These are phyloP conservation scores for Asteroscopus sphinx DNA, from an alignment of 2,888 invertebrate species.

Conservation along the genomic window DNA sequence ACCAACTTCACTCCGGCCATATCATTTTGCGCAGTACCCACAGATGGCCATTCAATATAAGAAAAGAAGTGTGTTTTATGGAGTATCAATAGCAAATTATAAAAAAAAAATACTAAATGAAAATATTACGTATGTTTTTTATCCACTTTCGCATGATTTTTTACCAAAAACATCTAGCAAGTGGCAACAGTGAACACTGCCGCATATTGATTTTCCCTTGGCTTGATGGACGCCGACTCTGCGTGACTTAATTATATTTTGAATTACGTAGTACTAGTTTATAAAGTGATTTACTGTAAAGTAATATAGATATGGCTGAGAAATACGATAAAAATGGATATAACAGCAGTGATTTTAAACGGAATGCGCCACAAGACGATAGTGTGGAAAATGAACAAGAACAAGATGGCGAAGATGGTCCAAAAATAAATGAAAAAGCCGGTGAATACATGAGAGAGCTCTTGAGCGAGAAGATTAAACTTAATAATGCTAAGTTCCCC, in stretches of 20 bases:
- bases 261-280: slow-evolving; percentile 5
- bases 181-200: too few relatives aligned
- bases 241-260: slow-evolving; percentile 11
- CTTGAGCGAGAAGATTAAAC: slow-evolving; percentile 92
- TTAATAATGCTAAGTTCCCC: slow-evolving; percentile 92
- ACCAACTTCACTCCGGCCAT: too few relatives aligned
- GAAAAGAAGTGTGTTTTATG: too few relatives aligned
- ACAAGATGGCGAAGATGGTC: slow-evolving; percentile 89
- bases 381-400: slow-evolving; percentile 67
- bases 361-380: slow-evolving; percentile 76
- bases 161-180: too few relatives aligned
- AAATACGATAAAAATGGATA: slow-evolving; percentile 85
- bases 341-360: slow-evolving; percentile 85
- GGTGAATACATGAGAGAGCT: slow-evolving; percentile 94
- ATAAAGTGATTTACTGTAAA: slow-evolving; percentile 9
- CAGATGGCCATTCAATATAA: too few relatives aligned
- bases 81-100: too few relatives aligned
- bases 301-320: slow-evolving; percentile 69
- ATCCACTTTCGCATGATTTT: too few relatives aligned
- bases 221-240: slow-evolving; percentile 3
- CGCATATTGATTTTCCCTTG: slow-evolving; percentile 11
- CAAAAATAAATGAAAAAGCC: slow-evolving; percentile 92
- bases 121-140: too few relatives aligned
- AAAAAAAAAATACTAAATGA: too few relatives aligned
- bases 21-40: too few relatives aligned